Base-by-base conservation (phyloP, 2,797 vertebrate species). In the Pseudomugil tenellus region DNA sequence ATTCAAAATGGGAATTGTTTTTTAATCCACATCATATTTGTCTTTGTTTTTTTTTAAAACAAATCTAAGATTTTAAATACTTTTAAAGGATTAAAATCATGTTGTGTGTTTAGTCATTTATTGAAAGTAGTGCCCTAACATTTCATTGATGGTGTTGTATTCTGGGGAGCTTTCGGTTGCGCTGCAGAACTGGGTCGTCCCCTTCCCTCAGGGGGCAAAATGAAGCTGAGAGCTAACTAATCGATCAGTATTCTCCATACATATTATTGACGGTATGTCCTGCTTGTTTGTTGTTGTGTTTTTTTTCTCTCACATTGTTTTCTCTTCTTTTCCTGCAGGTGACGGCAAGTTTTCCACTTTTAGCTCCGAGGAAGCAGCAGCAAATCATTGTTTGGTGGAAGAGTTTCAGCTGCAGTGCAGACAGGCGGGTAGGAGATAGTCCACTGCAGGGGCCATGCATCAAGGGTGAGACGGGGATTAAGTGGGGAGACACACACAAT, bases 381-480 rank as follows among this genome's bases (percentile, higher is more conserved):
- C 34, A 16, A 17, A 51, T 48, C 25, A 54, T 12, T 1, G 14
- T 64, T 39, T 70, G 14, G 48, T 52, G 28, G 2, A 71, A 32
- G 41, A 63, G 70, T 53, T 21, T 9, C 39, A 56, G 65, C 48
- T 55, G 23, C 34, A 1, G 48, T 32, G 34, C 31, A 3, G 66
- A 46, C 4, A 10, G 51, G 72, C 1, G 11, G 58, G 65, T 5
- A 23, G 77, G 69, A 2, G 62, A 61, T 65, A 0, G 62, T 54
- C 61, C 54, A 65, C 41, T 46, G 32, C 49, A 26, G 67, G 63
- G 66, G 81, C 76, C 87, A 94, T 94, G 94, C 70, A 60, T 81
- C 84, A 84, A 72, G 90, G 86, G 90, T 94, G 90, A 93, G 71
- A n/a, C n/a, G 55, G 37, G 53, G 37, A 34, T 25, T 59, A 21